These are phyloP conservation scores for Uropsilus gracilis DNA, from an alignment of 2,113 vertebrate species.

Conservation along the genomic window DNA sequence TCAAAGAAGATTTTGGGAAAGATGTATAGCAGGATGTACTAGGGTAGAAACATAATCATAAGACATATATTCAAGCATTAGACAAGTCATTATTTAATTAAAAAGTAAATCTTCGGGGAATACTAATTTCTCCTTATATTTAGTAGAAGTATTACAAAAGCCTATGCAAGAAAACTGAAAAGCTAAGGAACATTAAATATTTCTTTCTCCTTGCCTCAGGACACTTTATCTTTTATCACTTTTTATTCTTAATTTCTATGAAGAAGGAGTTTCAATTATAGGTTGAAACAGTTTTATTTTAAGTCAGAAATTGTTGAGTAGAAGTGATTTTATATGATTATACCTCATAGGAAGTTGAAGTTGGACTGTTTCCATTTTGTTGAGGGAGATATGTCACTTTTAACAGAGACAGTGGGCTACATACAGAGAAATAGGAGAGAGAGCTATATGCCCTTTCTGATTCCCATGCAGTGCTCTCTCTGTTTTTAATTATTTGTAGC, in stretches of 20 bases:
- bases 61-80: background rate
- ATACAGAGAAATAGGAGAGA: background rate
- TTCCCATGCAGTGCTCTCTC: background rate
- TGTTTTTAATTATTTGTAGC: background rate
- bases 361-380: slow-evolving; percentile 18
- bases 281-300: background rate
- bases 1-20: slow-evolving; percentile 14
- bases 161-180: background rate
- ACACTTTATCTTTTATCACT: slow-evolving; percentile 17
- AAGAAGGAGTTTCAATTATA: background rate
- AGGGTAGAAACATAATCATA: background rate
- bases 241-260: slow-evolving; percentile 23
- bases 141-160: slow-evolving; percentile 38
- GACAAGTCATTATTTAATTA: background rate
- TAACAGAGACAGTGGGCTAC: background rate
- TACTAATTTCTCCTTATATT: background rate
- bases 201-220: background rate
- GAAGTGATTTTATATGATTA: background rate
- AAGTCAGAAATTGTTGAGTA: background rate
- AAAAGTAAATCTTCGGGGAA: background rate
- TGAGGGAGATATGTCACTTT: slow-evolving; percentile 22
- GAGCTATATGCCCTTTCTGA: background rate
- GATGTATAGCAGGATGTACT: background rate
- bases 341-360: background rate
- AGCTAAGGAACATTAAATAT: background rate